These are phyloP conservation scores for Microtus pennsylvanicus DNA, from an alignment of 2,113 vertebrate genomes.

Conservation along the genomic window DNA sequence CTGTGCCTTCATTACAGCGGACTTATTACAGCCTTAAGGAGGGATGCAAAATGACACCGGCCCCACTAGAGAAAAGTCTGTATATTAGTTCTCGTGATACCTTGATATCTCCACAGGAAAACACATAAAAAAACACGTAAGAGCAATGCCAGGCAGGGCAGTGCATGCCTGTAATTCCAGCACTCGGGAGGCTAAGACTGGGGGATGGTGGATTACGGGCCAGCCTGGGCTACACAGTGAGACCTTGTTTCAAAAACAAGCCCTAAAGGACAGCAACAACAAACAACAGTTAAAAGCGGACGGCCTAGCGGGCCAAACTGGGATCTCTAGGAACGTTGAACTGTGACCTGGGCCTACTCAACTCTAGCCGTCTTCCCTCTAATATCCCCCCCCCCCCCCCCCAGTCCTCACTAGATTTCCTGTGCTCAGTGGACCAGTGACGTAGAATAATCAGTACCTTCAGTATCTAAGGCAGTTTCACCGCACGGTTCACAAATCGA, in stretches of 20 bases:
- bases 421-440: background rate
- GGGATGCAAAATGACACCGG: constrained; percentile 34
- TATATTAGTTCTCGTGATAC: background rate
- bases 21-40: background rate
- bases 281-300: background rate
- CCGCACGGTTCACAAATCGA: background rate
- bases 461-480: background rate
- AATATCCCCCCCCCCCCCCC: background rate
- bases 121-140: no score
- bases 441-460: background rate
- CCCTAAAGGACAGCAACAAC: background rate
- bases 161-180: background rate
- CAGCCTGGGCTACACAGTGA: background rate
- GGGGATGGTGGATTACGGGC: background rate
- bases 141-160: background rate
- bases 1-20: background rate
- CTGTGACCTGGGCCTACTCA: background rate
- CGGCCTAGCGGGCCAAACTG: background rate
- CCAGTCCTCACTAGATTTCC: background rate
- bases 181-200: background rate
- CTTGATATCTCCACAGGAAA: background rate
- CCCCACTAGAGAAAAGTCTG: constrained; percentile 34
- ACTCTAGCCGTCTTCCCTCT: background rate
- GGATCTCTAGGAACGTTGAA: background rate
- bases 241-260: background rate